Evolutionary conservation across 2,888 invertebrate species (phyloP), one percentile per base, ranked within the genome.

Genomic region (Cyclophora albipunctata): DNA sequence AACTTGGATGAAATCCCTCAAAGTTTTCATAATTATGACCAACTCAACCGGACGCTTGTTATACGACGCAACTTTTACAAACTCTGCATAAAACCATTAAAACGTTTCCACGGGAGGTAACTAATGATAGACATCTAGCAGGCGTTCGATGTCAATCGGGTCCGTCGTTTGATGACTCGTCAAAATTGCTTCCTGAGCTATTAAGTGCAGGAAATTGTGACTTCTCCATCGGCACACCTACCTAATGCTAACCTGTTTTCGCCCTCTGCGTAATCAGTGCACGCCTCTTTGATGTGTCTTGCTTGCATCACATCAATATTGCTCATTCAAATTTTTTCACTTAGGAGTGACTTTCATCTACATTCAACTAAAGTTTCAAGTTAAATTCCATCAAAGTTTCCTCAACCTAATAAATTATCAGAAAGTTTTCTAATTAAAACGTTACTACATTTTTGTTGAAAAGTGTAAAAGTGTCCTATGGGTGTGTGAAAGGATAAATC

Each of bases 121-220:
- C 69, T 79, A 82, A 82, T 80, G 77, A 81, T 74, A 78, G 76
- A 65, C 73, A 67, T 63, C 66, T 62, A 64, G 60, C 66, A 73
- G 75, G 71, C 69, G 69, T 71, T 62, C 64, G 72, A 69, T 73
- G 74, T 81, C 84, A 80, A 76, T 80, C 75, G 75, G 69, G 82
- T 78, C 81, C 76, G 75, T 71, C 84, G 81, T 85, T 86, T 86
- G 86, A 85, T 85, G 87, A 87, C 72, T 86, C 84, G 78, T 84
- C 87, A 87, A 83, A 84, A 87, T 87, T 84, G 77, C 82, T 86
- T 88, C 87, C 87, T 80, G 83, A 62, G 81, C 78, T 84, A 80
- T 88, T 88, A 88, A 87, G 87, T 86, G 86, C 87, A 86, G 87
- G 87, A 88, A 88, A 88, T 88, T 88, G 87, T 85, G 83, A 83